phyloP scores from a whole-genome alignment of 2,888 invertebrate genomes.

The Rotaria sp. region DNA sequence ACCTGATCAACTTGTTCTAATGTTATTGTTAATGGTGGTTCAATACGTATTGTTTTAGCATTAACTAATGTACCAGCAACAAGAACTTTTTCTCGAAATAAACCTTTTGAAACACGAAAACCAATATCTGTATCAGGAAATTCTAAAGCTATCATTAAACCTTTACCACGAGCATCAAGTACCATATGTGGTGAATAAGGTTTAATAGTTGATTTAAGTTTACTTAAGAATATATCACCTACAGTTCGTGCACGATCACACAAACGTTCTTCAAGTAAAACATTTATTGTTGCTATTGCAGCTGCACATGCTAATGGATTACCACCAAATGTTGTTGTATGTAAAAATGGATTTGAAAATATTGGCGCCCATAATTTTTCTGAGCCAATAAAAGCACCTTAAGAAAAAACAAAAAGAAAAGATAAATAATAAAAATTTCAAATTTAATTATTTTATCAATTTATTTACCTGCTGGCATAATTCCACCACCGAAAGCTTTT shows the following conservation, averaged over 20 bases:
- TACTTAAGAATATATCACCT: not conserved
- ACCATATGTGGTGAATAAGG: not conserved
- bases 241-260: slow-evolving; percentile 9
- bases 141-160: slow-evolving; percentile 13
- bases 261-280: not conserved
- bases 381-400: not conserved
- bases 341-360: slow-evolving; percentile 12
- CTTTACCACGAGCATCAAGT: slow-evolving; percentile 27
- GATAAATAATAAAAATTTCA: not conserved
- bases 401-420: not conserved
- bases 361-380: slow-evolving; percentile 1
- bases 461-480: not conserved
- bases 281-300: slow-evolving; percentile 24
- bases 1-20: not conserved
- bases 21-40: slow-evolving; percentile 20
- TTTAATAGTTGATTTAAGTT: not conserved
- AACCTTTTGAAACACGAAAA: slow-evolving; percentile 1
- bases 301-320: slow-evolving; percentile 28
- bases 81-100: slow-evolving; percentile 8
- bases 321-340: slow-evolving; percentile 30
- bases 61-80: slow-evolving; percentile 14
- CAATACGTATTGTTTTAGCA: slow-evolving; percentile 6
- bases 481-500: not conserved
- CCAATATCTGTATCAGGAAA: slow-evolving; percentile 5
- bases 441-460: not conserved